Percentiles rank a stretch among this genome's conserved stretches.
Evolutionary conservation across 2,797 vertebrate genomes (phyloP).

Genomic region (Psittacula derbiana): DNA sequence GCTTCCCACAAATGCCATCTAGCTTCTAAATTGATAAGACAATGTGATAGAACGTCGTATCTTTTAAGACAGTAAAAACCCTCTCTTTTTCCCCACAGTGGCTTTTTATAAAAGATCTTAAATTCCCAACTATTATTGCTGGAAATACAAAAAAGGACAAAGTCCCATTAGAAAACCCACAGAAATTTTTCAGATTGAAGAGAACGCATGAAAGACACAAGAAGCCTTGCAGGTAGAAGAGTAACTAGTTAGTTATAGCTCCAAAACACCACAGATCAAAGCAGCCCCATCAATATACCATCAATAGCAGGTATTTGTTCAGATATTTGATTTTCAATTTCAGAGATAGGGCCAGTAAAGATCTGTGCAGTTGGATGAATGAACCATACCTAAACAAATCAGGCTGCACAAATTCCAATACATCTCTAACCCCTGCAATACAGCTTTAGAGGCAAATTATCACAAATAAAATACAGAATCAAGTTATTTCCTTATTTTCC

Average conservation of each 20-base stretch:
- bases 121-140: background rate
- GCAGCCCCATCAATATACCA: background rate
- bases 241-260: background rate
- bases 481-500: background rate
- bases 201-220: background rate
- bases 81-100: background rate
- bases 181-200: background rate
- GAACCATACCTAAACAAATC: background rate
- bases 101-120: background rate
- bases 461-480: background rate
- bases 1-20: background rate
- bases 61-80: background rate
- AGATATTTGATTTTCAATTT: background rate
- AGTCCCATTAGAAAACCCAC: background rate
- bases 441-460: background rate
- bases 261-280: background rate
- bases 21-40: background rate
- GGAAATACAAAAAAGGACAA: background rate
- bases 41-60: background rate
- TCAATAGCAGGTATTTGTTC: background rate
- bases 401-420: background rate
- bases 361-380: background rate
- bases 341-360: background rate
- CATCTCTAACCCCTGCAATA: background rate
- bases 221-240: background rate